A percentile compares a stretch with the other conserved stretches of the same genome.
phyloP scores from a whole-genome alignment of 2,797 vertebrate species.

The Peromyscus attwateri region DNA sequence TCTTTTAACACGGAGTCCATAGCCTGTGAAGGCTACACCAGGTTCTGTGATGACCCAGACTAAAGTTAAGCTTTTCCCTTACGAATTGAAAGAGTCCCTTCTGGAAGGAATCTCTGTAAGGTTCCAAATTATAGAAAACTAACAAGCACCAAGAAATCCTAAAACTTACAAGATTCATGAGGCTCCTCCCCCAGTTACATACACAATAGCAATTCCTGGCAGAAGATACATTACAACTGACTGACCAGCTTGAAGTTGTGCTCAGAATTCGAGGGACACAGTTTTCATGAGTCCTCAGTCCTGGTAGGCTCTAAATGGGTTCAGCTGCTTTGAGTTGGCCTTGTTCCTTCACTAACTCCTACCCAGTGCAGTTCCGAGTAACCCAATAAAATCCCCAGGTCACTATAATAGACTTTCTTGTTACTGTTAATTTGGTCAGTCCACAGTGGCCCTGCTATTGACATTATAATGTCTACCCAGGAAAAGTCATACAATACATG shows the following conservation, averaged over 20 bases:
- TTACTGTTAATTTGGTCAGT: not conserved
- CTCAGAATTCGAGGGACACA: not conserved
- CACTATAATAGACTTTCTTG: not conserved
- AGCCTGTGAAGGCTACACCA: too few species aligned
- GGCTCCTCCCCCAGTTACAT: not conserved
- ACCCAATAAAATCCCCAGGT: not conserved
- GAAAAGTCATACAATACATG: not conserved
- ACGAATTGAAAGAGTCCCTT: not conserved
- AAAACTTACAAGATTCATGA: not conserved
- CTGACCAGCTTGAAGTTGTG: not conserved
- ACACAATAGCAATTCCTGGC: not conserved
- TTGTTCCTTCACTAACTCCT: too few species aligned
- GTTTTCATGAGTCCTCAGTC: not conserved
- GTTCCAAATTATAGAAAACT: not conserved
- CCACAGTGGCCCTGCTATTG: too few species aligned
- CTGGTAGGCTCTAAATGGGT: not conserved
- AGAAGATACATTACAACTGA: not conserved
- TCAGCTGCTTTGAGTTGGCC: not conserved
- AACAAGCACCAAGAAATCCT: not conserved
- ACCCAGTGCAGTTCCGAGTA: not conserved
- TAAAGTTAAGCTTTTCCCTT: not conserved
- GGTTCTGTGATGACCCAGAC: not conserved
- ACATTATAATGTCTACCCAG: not conserved
- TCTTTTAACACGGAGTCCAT: accelerated
- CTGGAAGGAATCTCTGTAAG: not conserved